These are phyloP conservation scores for Ips typographus DNA, from an alignment of 1,140 invertebrate genomes.

Conservation along the genomic window DNA sequence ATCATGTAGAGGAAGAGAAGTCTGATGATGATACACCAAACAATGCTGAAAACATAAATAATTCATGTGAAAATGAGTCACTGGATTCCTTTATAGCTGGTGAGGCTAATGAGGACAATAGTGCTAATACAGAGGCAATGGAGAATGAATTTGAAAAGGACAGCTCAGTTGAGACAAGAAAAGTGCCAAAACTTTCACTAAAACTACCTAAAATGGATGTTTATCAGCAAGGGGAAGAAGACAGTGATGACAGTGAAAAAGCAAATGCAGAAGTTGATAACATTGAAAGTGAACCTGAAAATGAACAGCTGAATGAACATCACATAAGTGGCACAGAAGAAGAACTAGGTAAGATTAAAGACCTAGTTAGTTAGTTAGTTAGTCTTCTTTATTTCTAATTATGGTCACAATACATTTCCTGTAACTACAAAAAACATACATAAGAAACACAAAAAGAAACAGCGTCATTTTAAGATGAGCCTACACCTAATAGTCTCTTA, in stretches of 20 bases:
- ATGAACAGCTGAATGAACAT: constrained; percentile 35
- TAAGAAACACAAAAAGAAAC: too few relatives aligned
- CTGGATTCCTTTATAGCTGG: constrained; percentile 7
- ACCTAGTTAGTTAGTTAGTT: too few relatives aligned
- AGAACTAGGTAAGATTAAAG: too few relatives aligned
- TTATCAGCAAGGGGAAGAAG: constrained; percentile 39
- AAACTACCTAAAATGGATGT: constrained; percentile 53
- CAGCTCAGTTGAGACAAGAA: constrained; percentile 41
- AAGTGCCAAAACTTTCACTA: constrained; percentile 58
- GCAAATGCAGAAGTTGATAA: constrained; percentile 54
- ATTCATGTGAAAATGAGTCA: constrained; percentile 9
- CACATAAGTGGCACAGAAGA: constrained; percentile 29
- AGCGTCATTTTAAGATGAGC: too few relatives aligned
- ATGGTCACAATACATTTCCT: too few relatives aligned
- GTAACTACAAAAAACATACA: too few relatives aligned
- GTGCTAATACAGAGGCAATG: background rate
- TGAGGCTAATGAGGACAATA: background rate
- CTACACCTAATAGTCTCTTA: too few relatives aligned
- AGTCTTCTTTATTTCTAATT: too few relatives aligned
- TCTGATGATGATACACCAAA: background rate
- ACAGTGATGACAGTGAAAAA: constrained; percentile 62
- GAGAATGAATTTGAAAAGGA: background rate
- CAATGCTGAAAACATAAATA: background rate
- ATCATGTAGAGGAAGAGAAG: background rate
- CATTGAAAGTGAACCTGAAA: constrained; percentile 45